These are phyloP conservation scores for Apodemia mormo DNA, from an alignment of 2,888 invertebrate species.

Conservation along the genomic window DNA sequence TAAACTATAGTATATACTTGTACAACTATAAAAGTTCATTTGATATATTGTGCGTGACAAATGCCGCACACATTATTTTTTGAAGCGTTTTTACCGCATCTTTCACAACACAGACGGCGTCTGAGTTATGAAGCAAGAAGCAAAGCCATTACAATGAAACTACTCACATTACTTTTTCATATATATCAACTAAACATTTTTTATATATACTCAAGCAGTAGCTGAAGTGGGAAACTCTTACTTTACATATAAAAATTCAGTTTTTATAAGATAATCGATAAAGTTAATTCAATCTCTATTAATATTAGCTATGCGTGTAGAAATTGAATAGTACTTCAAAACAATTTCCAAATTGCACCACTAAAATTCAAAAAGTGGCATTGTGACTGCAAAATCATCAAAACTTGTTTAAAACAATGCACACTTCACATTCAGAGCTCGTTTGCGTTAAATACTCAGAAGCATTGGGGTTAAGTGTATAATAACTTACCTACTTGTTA, in stretches of 20 bases:
- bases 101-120: too few relatives aligned
- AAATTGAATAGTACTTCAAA: slow-evolving; percentile 27
- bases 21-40: too few relatives aligned
- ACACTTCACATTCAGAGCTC: slow-evolving; percentile 37
- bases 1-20: too few relatives aligned
- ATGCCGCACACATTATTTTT: too few relatives aligned
- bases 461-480: slow-evolving; percentile 34
- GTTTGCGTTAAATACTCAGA: slow-evolving; percentile 34
- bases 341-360: slow-evolving; percentile 30
- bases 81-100: too few relatives aligned
- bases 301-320: slow-evolving; percentile 28
- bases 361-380: slow-evolving; percentile 28
- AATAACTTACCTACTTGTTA: slow-evolving; percentile 29
- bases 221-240: too few relatives aligned
- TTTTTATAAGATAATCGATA: slow-evolving; percentile 9
- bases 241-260: background rate
- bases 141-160: too few relatives aligned
- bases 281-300: slow-evolving; percentile 18
- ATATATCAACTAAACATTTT: too few relatives aligned
- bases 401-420: slow-evolving; percentile 38
- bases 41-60: too few relatives aligned
- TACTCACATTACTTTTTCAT: too few relatives aligned
- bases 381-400: slow-evolving; percentile 33
- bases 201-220: too few relatives aligned
- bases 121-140: too few relatives aligned